A percentile compares a stretch with the other conserved stretches of the same genome.
Evolutionary conservation across 2,113 vertebrate genomes (phyloP).

Genomic region (Apus apus): DNA sequence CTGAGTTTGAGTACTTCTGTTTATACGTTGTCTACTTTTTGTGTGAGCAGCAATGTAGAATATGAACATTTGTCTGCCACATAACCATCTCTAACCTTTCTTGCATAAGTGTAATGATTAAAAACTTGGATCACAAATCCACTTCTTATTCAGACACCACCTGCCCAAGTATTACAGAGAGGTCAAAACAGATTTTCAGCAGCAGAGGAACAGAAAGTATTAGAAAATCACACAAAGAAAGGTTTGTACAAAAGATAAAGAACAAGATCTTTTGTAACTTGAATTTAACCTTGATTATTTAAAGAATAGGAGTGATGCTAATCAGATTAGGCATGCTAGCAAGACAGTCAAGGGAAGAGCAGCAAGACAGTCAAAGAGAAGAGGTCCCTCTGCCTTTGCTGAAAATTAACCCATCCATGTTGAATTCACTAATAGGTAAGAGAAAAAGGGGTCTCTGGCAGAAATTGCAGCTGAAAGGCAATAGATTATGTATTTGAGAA

Average conservation of each 20-base stretch:
- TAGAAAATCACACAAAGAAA: neutral
- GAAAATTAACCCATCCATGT: neutral
- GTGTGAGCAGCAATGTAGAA: neutral
- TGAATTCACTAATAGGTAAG: neutral
- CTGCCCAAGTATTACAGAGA: slow-evolving; percentile 32
- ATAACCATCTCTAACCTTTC: neutral
- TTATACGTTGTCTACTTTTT: neutral
- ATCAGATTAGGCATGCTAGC: neutral
- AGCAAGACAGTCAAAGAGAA: neutral
- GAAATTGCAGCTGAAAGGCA: neutral
- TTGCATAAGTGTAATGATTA: neutral
- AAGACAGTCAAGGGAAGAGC: neutral
- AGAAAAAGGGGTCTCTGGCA: neutral
- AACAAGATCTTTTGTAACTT: neutral
- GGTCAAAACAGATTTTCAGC: slow-evolving; percentile 12
- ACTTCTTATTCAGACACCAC: slow-evolving; percentile 19
- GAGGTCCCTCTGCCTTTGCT: neutral
- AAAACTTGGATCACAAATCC: slow-evolving; percentile 31
- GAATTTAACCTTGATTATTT: slow-evolving; percentile 22
- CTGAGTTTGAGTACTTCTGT: neutral
- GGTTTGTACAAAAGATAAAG: neutral
- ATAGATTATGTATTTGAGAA: neutral
- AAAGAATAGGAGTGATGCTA: neutral
- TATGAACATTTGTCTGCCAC: neutral
- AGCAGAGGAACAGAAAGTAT: neutral